Conservation (phyloP, 2,113 vertebrate genomes). For the Malurus cyaneus region DNA sequence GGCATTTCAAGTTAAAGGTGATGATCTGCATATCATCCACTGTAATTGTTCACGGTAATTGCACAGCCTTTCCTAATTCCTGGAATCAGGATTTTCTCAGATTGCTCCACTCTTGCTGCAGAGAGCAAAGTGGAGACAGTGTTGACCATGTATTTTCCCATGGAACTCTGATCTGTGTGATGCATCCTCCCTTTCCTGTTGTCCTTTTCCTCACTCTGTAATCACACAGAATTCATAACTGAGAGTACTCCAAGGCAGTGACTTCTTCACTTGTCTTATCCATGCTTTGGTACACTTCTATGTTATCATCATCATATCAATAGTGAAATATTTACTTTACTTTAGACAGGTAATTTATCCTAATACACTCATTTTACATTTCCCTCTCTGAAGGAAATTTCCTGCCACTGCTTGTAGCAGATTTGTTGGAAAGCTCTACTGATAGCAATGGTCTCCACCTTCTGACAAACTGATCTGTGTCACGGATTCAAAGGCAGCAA, state of each 20-base stretch:
- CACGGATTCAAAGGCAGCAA: not conserved
- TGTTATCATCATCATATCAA: not conserved
- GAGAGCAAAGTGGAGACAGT: not conserved
- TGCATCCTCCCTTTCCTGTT: not conserved
- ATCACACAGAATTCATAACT: not conserved
- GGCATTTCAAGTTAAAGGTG: not conserved
- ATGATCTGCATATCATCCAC: not conserved
- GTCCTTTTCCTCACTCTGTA: not conserved
- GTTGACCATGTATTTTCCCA: not conserved
- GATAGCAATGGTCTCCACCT: not conserved
- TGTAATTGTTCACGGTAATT: not conserved
- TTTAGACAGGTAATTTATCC: not conserved
- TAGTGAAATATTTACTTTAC: not conserved
- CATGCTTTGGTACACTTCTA: not conserved
- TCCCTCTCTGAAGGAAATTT: not conserved
- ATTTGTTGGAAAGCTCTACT: not conserved
- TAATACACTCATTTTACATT: not conserved
- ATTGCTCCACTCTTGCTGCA: not conserved
- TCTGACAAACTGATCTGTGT: not conserved
- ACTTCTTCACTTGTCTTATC: not conserved
- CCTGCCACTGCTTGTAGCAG: not conserved
- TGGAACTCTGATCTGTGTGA: not conserved
- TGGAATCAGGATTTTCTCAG: not conserved
- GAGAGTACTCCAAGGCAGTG: not conserved
- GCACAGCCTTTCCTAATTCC: not conserved